A percentile compares a stretch with the other conserved stretches of the same genome.
Evolutionary conservation across 2,888 invertebrate genomes (phyloP).

Genomic region (Platycnemis pennipes): DNA sequence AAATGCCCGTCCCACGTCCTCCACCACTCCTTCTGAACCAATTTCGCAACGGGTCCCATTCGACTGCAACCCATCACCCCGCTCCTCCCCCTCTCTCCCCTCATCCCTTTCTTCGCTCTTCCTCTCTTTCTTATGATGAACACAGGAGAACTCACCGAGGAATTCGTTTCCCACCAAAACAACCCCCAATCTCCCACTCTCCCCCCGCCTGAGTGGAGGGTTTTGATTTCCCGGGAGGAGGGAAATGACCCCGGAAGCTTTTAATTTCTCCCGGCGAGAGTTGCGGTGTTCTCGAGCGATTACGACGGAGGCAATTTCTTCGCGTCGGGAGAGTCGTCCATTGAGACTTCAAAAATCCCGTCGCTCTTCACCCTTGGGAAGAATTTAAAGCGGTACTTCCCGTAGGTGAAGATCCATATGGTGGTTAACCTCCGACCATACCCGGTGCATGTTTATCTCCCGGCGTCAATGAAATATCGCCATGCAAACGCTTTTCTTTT

Average conservation of each 20-base stretch:
- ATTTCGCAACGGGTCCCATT: not conserved
- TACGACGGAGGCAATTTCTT: not conserved
- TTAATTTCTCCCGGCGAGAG: not conserved
- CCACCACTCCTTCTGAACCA: not conserved
- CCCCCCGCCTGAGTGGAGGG: not conserved
- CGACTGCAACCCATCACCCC: not conserved
- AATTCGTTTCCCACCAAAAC: slow-evolving; percentile 15
- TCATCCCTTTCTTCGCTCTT: not conserved
- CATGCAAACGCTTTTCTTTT: not conserved
- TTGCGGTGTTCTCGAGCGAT: slow-evolving; percentile 18
- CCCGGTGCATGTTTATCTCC: not conserved
- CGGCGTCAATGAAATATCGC: not conserved
- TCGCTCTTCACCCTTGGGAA: not conserved
- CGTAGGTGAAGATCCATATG: not conserved
- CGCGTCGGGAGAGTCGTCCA: not conserved
- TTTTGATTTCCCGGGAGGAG: slow-evolving; percentile 2
- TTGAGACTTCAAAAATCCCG: not conserved
- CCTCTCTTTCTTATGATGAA: not conserved
- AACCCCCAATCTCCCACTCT: slow-evolving; percentile 4
- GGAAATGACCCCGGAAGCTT: slow-evolving; percentile 60
- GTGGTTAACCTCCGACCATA: not conserved
- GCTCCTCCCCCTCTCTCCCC: not conserved
- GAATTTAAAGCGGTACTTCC: not conserved
- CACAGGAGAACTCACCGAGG: not conserved
- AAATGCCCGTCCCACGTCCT: not conserved